phyloP scores from a whole-genome alignment of 2,113 vertebrate species.

The Sinocyclocheilus maitianheensis region DNA sequence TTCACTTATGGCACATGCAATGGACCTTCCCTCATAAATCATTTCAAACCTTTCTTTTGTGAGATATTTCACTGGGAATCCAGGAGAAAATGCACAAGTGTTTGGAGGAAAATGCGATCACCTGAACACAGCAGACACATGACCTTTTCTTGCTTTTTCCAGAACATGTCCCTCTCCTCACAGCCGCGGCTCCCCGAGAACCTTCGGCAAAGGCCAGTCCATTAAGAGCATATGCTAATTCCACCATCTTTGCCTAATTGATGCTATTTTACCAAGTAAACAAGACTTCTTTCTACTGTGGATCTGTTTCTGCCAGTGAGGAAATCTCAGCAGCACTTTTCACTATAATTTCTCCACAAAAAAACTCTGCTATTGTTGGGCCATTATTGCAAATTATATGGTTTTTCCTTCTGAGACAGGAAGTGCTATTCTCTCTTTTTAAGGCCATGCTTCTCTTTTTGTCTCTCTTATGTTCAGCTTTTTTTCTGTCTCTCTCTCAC shows the following conservation, averaged over 20 bases:
- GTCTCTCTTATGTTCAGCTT: constrained; percentile 60
- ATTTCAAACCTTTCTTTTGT: constrained; percentile 58
- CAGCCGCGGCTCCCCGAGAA: constrained; percentile 74
- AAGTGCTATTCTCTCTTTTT: constrained; percentile 78
- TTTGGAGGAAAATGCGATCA: constrained; percentile 82
- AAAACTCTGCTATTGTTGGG: constrained; percentile 82
- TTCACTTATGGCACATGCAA: background rate
- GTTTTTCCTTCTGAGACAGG: constrained; percentile 78
- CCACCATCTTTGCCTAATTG: constrained; percentile 82
- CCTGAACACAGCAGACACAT: constrained; percentile 80
- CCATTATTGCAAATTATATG: constrained; percentile 92
- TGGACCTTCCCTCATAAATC: constrained; percentile 59
- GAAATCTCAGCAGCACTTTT: constrained; percentile 78
- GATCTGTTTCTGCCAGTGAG: constrained; percentile 79
- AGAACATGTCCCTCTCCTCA: constrained; percentile 82
- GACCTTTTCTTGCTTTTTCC: constrained; percentile 81
- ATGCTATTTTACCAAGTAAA: constrained; percentile 86
- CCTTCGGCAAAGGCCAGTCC: constrained; percentile 81
- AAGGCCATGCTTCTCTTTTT: constrained; percentile 77
- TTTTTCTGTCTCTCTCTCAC: constrained; percentile 67
- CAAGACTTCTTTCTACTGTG: constrained; percentile 79
- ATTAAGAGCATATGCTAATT: constrained; percentile 87
- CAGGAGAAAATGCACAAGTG: constrained; percentile 76
- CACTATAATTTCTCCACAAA: constrained; percentile 79
- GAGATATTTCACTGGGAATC: constrained; percentile 65